phyloP scores from a whole-genome alignment of 2,113 vertebrate species.

The Corynorhinus townsendii region DNA sequence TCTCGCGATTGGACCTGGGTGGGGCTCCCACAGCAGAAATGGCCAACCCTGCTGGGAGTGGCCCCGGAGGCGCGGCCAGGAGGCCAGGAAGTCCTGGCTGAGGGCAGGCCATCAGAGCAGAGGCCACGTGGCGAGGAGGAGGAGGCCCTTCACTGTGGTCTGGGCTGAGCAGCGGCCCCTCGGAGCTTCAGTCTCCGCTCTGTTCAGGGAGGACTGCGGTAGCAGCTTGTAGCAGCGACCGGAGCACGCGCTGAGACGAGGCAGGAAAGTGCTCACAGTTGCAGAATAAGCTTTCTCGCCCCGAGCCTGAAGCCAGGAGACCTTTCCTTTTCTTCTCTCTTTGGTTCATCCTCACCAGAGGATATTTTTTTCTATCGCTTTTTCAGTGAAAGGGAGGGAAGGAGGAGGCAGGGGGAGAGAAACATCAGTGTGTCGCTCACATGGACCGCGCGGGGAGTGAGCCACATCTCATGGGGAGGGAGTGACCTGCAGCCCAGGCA shows the following conservation, averaged over 20 bases:
- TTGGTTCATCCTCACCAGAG: no score
- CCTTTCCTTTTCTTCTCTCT: no score
- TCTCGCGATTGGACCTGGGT: rapidly evolving
- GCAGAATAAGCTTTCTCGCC: background rate
- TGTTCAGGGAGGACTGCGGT: background rate
- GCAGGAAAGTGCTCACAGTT: rapidly evolving
- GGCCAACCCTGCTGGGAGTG: rapidly evolving
- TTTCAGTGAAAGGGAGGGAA: no score
- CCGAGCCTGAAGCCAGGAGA: background rate
- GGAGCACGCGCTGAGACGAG: background rate
- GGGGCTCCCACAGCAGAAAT: background rate
- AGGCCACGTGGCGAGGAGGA: background rate
- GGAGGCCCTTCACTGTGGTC: background rate
- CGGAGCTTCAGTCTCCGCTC: background rate
- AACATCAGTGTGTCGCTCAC: no score
- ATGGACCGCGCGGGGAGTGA: no score
- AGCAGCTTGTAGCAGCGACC: rapidly evolving
- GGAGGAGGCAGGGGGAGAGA: no score
- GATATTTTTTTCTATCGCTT: no score
- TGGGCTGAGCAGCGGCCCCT: background rate
- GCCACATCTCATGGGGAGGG: no score
- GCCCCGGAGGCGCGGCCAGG: rapidly evolving
- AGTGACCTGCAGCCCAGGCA: no score
- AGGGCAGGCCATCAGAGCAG: background rate
- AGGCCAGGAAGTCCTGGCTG: background rate